Conservation (phyloP, 2,888 invertebrate species). For the Acronicta leporina region DNA sequence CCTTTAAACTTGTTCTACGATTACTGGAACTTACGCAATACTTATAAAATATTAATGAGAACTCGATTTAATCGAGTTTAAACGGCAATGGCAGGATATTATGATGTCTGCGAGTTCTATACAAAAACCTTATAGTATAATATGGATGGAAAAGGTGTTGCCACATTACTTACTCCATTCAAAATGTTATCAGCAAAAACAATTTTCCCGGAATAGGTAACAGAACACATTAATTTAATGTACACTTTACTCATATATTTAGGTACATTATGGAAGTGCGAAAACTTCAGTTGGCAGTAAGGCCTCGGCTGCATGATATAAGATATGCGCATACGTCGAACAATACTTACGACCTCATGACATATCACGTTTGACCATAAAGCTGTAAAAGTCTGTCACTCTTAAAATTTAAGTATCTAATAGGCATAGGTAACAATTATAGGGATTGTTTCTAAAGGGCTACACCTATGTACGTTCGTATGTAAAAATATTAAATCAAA, state of each 20-base stretch:
- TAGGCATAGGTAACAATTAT: background rate
- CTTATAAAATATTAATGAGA: constrained; percentile 1
- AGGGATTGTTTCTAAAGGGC: background rate
- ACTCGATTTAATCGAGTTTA: constrained; percentile 11
- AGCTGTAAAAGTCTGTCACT: constrained; percentile 28
- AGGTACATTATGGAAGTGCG: constrained; percentile 11
- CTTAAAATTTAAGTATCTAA: background rate
- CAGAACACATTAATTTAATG: background rate
- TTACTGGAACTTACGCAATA: constrained; percentile 31
- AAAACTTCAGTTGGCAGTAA: constrained; percentile 20
- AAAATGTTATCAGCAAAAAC: too few species aligned
- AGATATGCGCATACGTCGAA: constrained; percentile 19
- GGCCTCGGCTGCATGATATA: background rate
- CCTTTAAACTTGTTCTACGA: constrained; percentile 41
- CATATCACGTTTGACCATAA: constrained; percentile 49
- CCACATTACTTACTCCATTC: too few species aligned
- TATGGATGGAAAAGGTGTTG: too few species aligned
- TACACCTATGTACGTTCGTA: background rate
- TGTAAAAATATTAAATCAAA: too few species aligned
- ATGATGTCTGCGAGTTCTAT: background rate
- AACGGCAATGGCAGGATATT: constrained; percentile 8
- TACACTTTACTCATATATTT: too few species aligned
- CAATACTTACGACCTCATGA: constrained; percentile 36
- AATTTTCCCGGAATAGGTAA: too few species aligned
- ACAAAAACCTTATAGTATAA: background rate